phyloP scores from a whole-genome alignment of 1,140 invertebrate genomes.

The Aphaenogaster rudis region DNA sequence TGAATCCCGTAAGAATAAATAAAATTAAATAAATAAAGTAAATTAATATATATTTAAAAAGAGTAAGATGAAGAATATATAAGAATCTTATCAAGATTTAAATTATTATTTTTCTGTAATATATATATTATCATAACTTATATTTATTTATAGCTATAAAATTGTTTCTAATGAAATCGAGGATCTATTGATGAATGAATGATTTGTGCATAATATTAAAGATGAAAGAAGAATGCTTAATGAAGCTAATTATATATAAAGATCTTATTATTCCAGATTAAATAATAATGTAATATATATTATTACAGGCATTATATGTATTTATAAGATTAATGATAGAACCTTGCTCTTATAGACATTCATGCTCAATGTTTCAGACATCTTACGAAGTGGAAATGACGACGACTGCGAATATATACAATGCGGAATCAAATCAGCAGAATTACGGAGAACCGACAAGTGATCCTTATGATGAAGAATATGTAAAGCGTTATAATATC shows the following conservation, averaged over 20 bases:
- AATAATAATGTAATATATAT: neutral
- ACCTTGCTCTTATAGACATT: neutral
- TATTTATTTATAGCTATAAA: neutral
- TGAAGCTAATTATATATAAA: neutral
- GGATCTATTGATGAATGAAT: no score
- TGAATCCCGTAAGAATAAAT: conserved; percentile 14
- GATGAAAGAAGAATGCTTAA: no score
- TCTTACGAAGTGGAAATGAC: conserved; percentile 16
- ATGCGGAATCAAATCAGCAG: neutral
- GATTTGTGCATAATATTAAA: no score
- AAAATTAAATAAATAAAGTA: neutral
- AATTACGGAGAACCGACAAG: neutral
- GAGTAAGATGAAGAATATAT: neutral
- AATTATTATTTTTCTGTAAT: neutral
- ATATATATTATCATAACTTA: neutral
- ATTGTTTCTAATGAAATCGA: neutral
- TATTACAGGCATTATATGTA: neutral
- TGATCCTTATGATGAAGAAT: conserved; percentile 24
- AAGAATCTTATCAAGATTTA: neutral
- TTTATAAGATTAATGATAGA: neutral
- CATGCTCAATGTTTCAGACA: conserved; percentile 4
- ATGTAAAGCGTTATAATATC: conserved; percentile 40
- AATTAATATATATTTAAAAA: neutral
- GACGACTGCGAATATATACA: neutral
- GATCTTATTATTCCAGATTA: neutral